Evolutionary conservation across 2,888 invertebrate species (phyloP).

Genomic region (Agrotis segetum): DNA sequence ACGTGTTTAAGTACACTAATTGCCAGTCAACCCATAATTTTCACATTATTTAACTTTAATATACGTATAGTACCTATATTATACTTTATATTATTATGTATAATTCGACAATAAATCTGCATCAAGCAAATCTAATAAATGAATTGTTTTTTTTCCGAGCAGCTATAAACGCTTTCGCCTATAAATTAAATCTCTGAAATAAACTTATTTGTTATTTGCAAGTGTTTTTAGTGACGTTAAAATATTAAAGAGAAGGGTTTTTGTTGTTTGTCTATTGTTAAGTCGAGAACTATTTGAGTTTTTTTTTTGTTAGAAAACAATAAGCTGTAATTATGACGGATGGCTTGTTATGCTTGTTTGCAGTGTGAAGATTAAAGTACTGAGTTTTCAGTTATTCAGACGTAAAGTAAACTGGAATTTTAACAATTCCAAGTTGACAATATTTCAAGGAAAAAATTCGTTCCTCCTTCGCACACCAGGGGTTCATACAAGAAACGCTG

Average conservation of each 20-base stretch:
- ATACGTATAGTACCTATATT: too few relatives aligned
- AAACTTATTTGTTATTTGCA: conserved; percentile 60
- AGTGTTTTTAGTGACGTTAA: conserved; percentile 77
- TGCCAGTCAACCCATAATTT: too few relatives aligned
- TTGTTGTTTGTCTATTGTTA: conserved; percentile 81
- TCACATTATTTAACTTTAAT: too few relatives aligned
- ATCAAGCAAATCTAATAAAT: not conserved
- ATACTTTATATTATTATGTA: too few relatives aligned
- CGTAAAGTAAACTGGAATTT: too few relatives aligned
- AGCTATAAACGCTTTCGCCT: conserved; percentile 51
- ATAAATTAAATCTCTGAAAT: conserved; percentile 31
- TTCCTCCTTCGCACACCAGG: too few relatives aligned
- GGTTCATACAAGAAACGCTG: too few relatives aligned
- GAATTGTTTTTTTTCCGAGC: not conserved
- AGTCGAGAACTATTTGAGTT: conserved; percentile 76
- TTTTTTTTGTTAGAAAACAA: conserved; percentile 77
- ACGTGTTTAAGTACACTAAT: too few relatives aligned
- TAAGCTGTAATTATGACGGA: conserved; percentile 72
- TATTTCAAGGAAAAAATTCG: too few relatives aligned
- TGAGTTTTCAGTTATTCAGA: too few relatives aligned
- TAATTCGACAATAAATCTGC: not conserved
- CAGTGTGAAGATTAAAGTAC: conserved; percentile 10
- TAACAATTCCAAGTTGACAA: too few relatives aligned
- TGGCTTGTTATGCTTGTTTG: conserved; percentile 45
- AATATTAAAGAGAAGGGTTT: conserved; percentile 82